Percentiles rank a stretch among this genome's conserved stretches.
Conservation (phyloP, 1,140 invertebrate species). For the Drosophila funebris region DNA sequence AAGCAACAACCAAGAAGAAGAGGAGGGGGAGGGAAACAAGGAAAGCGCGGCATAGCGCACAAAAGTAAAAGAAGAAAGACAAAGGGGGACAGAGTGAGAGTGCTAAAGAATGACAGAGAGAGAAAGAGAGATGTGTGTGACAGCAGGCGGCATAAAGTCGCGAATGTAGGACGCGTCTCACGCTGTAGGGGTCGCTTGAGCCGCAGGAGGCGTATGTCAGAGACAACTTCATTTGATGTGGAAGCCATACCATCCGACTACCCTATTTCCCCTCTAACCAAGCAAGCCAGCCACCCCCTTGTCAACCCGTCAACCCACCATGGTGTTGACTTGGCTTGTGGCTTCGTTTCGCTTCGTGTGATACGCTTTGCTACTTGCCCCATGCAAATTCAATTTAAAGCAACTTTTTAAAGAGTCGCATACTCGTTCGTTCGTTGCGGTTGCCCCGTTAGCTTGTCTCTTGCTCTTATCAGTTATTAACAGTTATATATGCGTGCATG, state of each 20-base stretch:
- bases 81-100: constrained; percentile 3
- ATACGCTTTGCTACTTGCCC: constrained; percentile 5
- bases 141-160: constrained; percentile 18
- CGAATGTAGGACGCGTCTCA: constrained; percentile 59
- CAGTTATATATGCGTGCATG: not conserved
- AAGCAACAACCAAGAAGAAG: not conserved
- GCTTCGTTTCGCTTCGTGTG: constrained; percentile 17
- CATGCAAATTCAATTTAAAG: constrained; percentile 51
- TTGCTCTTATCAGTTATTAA: constrained; percentile 24
- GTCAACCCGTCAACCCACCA: not conserved
- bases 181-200: constrained; percentile 50
- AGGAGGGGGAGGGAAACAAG: not conserved
- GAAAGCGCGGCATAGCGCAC: not conserved
- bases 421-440: constrained; percentile 13
- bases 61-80: constrained; percentile 3
- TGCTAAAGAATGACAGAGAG: not conserved
- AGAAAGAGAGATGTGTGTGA: not conserved
- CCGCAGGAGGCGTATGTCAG: constrained; percentile 57
- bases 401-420: constrained; percentile 15
- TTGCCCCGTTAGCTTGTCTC: not conserved
- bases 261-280: not conserved
- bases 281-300: not conserved
- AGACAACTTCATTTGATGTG: constrained; percentile 63
- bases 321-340: not conserved
- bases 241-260: not conserved